phyloP scores from a whole-genome alignment of 2,797 vertebrate genomes.

The Tokudaia tokunoshimensis region DNA sequence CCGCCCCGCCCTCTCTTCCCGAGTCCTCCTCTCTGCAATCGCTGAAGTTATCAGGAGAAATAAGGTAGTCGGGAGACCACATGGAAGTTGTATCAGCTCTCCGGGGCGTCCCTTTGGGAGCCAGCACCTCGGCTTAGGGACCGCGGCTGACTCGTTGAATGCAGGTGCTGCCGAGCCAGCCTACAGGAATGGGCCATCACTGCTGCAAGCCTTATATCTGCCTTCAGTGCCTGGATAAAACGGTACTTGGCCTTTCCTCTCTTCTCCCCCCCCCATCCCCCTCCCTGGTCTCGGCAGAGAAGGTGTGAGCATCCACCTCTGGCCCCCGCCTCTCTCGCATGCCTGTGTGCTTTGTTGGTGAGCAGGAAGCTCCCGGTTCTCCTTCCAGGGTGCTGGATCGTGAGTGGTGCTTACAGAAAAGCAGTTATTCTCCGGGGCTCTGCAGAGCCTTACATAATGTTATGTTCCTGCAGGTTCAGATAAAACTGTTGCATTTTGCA shows the following conservation, averaged over 20 bases:
- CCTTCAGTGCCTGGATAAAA: constrained; percentile 91
- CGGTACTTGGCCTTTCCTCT: constrained; percentile 89
- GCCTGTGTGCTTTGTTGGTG: constrained; percentile 76
- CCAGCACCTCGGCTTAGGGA: constrained; percentile 68
- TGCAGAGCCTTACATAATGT: constrained; percentile 87
- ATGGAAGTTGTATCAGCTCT: constrained; percentile 87
- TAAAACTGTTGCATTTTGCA: constrained; percentile 69
- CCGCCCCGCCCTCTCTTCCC: constrained; percentile 70
- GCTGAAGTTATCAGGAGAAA: constrained; percentile 81
- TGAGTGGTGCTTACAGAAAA: constrained; percentile 33
- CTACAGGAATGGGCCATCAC: constrained; percentile 91
- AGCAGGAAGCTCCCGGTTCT: constrained; percentile 38
- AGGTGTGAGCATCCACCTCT: neutral
- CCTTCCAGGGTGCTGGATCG: constrained; percentile 13
- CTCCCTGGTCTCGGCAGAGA: constrained; percentile 62
- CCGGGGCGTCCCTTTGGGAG: constrained; percentile 72
- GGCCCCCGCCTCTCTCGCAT: constrained; percentile 60
- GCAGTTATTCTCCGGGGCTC: constrained; percentile 52
- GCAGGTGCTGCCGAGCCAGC: constrained; percentile 82
- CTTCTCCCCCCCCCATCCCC: neutral
- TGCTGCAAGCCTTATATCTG: constrained; percentile 91
- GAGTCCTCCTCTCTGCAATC: constrained; percentile 24
- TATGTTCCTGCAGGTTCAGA: constrained; percentile 75
- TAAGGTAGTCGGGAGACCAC: constrained; percentile 78
- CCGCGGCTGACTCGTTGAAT: constrained; percentile 83